Conservation (phyloP, 2,888 invertebrate genomes). For the Ectobius pallidus region DNA sequence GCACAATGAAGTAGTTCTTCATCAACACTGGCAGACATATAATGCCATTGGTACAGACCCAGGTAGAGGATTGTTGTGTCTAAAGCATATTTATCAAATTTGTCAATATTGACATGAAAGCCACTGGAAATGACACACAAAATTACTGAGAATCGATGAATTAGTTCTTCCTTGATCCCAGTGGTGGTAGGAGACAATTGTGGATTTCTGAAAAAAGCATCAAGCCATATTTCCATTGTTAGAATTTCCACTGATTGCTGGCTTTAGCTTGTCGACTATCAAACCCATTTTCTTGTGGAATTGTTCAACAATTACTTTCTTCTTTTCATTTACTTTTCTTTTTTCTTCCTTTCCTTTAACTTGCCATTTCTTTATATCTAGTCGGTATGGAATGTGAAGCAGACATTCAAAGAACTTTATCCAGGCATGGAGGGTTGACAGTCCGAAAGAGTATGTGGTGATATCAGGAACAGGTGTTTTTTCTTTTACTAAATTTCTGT, state of each 20-base stretch:
- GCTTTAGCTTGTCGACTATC: constrained; percentile 42
- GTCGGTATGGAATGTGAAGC: constrained; percentile 48
- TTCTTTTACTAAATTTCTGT: not conserved
- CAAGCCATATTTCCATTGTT: constrained; percentile 37
- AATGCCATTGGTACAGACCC: constrained; percentile 47
- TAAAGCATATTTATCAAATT: constrained; percentile 45
- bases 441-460: constrained; percentile 39
- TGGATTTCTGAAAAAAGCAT: constrained; percentile 46
- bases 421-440: constrained; percentile 49
- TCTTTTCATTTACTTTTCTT: constrained; percentile 43
- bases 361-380: constrained; percentile 46
- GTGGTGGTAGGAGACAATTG: constrained; percentile 46
- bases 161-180: constrained; percentile 47
- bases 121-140: constrained; percentile 46
- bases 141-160: constrained; percentile 45
- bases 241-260: not conserved
- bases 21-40: too few relatives aligned
- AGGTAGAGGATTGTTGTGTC: constrained; percentile 36
- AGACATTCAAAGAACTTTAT: constrained; percentile 49
- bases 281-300: constrained; percentile 40
- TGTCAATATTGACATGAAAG: constrained; percentile 45
- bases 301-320: constrained; percentile 16
- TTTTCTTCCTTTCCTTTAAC: constrained; percentile 46
- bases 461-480: not conserved
- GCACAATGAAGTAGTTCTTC: too few relatives aligned